These are phyloP conservation scores for Taeniopygia guttata DNA, from an alignment of 2,797 vertebrate genomes.

Conservation along the genomic window DNA sequence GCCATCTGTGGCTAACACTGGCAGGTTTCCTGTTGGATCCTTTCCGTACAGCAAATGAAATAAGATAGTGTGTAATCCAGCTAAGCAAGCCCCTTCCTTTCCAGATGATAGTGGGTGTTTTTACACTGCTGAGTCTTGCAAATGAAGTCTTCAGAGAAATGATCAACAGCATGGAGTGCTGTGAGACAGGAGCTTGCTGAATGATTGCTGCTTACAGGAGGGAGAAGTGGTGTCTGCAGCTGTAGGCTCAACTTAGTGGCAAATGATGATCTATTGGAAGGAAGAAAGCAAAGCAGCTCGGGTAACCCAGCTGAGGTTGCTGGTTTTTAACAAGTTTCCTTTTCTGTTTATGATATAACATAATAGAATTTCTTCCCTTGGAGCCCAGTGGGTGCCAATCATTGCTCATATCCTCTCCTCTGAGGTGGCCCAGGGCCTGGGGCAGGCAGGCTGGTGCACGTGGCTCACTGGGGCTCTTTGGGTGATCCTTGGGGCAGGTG, in stretches of 20 bases:
- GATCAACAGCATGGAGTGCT: not conserved
- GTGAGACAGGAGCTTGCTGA: not conserved
- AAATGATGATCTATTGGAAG: constrained; percentile 17
- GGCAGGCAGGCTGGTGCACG: not conserved
- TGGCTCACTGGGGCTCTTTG: not conserved
- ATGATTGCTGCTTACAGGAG: not conserved
- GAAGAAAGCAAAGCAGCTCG: not conserved
- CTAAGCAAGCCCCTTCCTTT: not conserved
- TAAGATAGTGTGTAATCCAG: not conserved
- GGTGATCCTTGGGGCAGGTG: not conserved
- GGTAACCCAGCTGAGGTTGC: not conserved
- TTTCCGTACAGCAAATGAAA: not conserved
- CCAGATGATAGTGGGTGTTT: not conserved
- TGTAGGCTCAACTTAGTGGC: not conserved
- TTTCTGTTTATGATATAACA: not conserved
- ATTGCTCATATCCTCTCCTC: not conserved
- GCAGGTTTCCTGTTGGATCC: not conserved
- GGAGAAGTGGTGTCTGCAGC: not conserved
- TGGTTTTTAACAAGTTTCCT: constrained; percentile 4
- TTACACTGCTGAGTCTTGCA: constrained; percentile 20
- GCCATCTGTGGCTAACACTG: not conserved
- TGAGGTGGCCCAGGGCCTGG: not conserved
- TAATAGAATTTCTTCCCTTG: not conserved
- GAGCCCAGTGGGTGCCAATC: not conserved
- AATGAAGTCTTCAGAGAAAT: constrained; percentile 42